phyloP scores from a whole-genome alignment of 2,888 invertebrate genomes.

The Caenorhabditis sp. region DNA sequence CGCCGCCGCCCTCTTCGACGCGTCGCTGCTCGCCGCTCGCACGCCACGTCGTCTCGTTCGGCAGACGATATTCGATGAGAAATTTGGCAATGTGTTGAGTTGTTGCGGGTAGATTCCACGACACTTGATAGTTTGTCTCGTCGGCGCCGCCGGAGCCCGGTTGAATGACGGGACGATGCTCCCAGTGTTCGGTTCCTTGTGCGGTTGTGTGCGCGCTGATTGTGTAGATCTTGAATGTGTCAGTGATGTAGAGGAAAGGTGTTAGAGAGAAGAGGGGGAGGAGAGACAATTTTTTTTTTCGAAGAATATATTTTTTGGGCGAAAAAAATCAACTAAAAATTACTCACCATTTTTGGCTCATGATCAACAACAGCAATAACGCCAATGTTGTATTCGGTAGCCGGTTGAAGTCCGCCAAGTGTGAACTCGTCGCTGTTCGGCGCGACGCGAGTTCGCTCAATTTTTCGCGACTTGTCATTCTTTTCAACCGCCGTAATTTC shows the following conservation, averaged over 20 bases:
- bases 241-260: neutral
- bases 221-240: slow-evolving; percentile 46
- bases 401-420: slow-evolving; percentile 66
- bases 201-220: slow-evolving; percentile 53
- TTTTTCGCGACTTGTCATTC: slow-evolving; percentile 41
- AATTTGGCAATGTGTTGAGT: slow-evolving; percentile 51
- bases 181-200: slow-evolving; percentile 50
- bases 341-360: slow-evolving; percentile 59
- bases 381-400: slow-evolving; percentile 67
- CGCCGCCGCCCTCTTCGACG: slow-evolving; percentile 43
- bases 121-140: slow-evolving; percentile 58
- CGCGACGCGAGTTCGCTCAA: slow-evolving; percentile 63
- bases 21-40: slow-evolving; percentile 42
- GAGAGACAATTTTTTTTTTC: no score
- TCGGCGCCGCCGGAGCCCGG: slow-evolving; percentile 31
- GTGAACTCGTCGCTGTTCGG: slow-evolving; percentile 55
- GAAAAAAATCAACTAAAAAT: no score
- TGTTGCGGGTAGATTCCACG: slow-evolving; percentile 63
- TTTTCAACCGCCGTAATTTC: slow-evolving; percentile 63
- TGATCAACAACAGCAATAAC: slow-evolving; percentile 69
- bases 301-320: no score
- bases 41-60: slow-evolving; percentile 67
- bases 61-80: slow-evolving; percentile 67
- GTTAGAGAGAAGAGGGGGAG: neutral
- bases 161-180: slow-evolving; percentile 55